phyloP scores from a whole-genome alignment of 2,113 vertebrate genomes.

The Carassius gibelio region DNA sequence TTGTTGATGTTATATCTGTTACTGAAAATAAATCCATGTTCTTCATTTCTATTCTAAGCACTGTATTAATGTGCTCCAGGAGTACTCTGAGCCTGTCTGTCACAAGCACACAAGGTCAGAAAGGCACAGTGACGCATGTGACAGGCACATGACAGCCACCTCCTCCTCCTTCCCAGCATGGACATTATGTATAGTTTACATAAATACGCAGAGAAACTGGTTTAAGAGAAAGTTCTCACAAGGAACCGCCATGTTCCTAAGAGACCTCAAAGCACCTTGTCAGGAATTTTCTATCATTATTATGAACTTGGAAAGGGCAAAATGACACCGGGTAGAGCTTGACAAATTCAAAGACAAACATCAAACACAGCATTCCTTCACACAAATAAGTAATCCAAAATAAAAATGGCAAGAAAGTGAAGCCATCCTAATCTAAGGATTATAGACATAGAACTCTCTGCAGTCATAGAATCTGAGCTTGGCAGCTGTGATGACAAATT shows the following conservation, averaged over 20 bases:
- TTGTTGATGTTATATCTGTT: background rate
- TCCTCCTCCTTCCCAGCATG: slow-evolving; percentile 9
- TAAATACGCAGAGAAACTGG: slow-evolving; percentile 34
- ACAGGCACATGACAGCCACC: slow-evolving; percentile 21
- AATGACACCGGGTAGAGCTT: background rate
- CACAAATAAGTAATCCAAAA: slow-evolving; percentile 1
- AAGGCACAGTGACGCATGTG: slow-evolving; percentile 40
- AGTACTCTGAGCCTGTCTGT: slow-evolving; percentile 11
- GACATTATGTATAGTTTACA: slow-evolving; percentile 51
- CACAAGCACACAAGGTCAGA: slow-evolving; percentile 47
- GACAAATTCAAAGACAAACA: background rate
- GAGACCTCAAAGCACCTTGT: slow-evolving; percentile 2
- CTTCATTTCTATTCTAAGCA: slow-evolving; percentile 47
- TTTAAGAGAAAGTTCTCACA: background rate
- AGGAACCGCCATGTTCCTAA: slow-evolving; percentile 3
- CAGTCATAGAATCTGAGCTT: background rate
- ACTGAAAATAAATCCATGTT: background rate
- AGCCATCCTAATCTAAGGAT: background rate
- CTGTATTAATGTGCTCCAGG: slow-evolving; percentile 29
- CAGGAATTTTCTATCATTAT: slow-evolving; percentile 30
- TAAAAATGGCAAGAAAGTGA: slow-evolving; percentile 7
- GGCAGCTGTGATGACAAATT: background rate
- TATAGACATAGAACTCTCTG: background rate
- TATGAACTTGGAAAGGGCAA: slow-evolving; percentile 12
- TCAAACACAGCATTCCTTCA: slow-evolving; percentile 19